These are phyloP conservation scores for Heterohyrax brucei DNA, from an alignment of 2,797 vertebrate genomes.

Conservation along the genomic window DNA sequence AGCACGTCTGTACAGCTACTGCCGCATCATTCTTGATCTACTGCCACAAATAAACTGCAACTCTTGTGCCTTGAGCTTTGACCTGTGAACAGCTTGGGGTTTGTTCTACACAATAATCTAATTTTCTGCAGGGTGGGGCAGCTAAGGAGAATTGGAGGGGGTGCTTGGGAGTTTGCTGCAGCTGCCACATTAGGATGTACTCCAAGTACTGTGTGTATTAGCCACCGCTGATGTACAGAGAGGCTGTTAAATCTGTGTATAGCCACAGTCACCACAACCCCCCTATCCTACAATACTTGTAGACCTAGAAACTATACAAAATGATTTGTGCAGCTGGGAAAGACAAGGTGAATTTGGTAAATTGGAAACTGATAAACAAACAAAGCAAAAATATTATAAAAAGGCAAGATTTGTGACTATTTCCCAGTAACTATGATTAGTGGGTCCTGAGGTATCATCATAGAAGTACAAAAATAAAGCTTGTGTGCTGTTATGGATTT, in stretches of 20 bases:
- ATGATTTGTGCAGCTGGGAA: background rate
- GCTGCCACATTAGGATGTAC: background rate
- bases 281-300: background rate
- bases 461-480: background rate
- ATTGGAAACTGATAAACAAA: slow-evolving; percentile 19
- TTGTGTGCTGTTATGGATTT: background rate
- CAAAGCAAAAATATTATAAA: slow-evolving; percentile 39
- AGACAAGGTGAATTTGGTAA: background rate
- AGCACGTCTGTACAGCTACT: slow-evolving; percentile 64
- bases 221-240: background rate
- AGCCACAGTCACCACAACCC: background rate
- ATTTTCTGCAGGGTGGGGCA: slow-evolving; percentile 47
- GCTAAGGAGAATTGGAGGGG: background rate
- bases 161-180: background rate
- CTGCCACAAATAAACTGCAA: slow-evolving; percentile 75
- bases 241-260: background rate
- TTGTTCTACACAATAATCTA: slow-evolving; percentile 72
- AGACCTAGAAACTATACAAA: background rate
- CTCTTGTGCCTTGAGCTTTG: slow-evolving; percentile 46
- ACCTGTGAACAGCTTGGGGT: slow-evolving; percentile 66
- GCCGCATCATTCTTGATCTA: slow-evolving; percentile 73
- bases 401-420: slow-evolving; percentile 6
- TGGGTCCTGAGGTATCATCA: background rate
- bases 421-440: background rate
- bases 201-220: slow-evolving; percentile 14